phyloP scores from a whole-genome alignment of 2,113 vertebrate genomes.

The Melanerpes aurifrons region DNA sequence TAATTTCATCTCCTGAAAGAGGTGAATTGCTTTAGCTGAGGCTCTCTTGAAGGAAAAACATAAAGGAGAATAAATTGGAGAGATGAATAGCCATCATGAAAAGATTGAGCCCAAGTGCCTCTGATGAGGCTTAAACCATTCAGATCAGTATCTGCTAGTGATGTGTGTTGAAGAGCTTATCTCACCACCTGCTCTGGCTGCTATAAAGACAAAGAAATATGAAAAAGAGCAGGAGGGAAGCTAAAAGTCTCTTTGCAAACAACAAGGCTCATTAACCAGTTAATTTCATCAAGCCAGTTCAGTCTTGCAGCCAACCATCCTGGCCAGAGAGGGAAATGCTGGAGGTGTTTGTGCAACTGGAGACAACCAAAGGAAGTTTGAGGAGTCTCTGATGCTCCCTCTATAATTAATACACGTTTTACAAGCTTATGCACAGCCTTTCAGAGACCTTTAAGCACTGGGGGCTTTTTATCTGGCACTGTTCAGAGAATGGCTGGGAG shows the following conservation, averaged over 20 bases:
- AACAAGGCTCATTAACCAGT: neutral
- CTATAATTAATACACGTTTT: conserved; percentile 71
- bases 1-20: neutral
- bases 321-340: neutral
- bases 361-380: conserved; percentile 36
- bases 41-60: neutral
- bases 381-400: conserved; percentile 17
- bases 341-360: neutral
- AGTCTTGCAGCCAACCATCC: conserved; percentile 1
- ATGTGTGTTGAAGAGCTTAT: neutral
- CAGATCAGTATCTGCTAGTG: neutral
- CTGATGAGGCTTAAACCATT: neutral
- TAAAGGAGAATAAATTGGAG: neutral
- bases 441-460: conserved; percentile 66
- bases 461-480: conserved; percentile 59
- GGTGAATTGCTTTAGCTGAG: neutral
- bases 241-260: conserved; percentile 20
- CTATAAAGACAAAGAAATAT: neutral
- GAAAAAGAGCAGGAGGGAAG: neutral
- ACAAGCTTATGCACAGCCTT: conserved; percentile 61
- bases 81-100: neutral
- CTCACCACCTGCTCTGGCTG: neutral
- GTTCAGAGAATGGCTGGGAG: conserved; percentile 62
- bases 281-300: neutral
- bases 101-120: neutral